Percentiles rank a stretch among this genome's conserved stretches.
Conservation (phyloP, 1,140 invertebrate species). For the Leptinotarsa undecemlineata region DNA sequence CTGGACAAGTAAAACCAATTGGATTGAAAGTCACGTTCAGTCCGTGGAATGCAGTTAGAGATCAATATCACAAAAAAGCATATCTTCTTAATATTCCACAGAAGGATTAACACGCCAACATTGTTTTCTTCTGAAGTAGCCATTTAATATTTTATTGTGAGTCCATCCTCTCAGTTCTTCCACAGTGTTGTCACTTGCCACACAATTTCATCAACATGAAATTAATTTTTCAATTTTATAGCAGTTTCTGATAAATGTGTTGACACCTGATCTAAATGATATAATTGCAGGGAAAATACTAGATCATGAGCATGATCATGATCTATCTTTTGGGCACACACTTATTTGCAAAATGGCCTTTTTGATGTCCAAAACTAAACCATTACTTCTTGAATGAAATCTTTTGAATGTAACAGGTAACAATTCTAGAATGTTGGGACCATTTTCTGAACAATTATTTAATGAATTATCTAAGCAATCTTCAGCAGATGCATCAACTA, state of each 20-base stretch:
- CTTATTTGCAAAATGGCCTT: not conserved
- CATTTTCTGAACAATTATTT: not conserved
- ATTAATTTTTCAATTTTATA: not conserved
- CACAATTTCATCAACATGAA: not conserved
- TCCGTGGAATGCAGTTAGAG: not conserved
- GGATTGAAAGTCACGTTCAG: slow-evolving; percentile 35
- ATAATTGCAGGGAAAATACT: not conserved
- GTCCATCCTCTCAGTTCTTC: not conserved
- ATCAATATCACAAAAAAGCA: not conserved
- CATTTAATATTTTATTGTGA: not conserved
- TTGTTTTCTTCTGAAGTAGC: slow-evolving; percentile 30
- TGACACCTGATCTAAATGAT: not conserved
- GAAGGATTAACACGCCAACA: not conserved
- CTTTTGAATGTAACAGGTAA: not conserved
- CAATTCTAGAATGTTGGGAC: not conserved
- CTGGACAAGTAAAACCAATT: slow-evolving; percentile 38
- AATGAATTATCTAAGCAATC: not conserved
- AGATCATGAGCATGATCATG: not conserved
- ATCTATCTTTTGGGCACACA: not conserved
- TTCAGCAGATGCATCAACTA: not conserved
- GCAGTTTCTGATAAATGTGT: not conserved
- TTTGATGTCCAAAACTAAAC: not conserved
- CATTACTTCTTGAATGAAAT: not conserved
- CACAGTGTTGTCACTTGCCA: not conserved
- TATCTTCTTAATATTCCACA: not conserved